Evolutionary conservation across 2,797 vertebrate genomes (phyloP).

Genomic region (Florisuga fusca): DNA sequence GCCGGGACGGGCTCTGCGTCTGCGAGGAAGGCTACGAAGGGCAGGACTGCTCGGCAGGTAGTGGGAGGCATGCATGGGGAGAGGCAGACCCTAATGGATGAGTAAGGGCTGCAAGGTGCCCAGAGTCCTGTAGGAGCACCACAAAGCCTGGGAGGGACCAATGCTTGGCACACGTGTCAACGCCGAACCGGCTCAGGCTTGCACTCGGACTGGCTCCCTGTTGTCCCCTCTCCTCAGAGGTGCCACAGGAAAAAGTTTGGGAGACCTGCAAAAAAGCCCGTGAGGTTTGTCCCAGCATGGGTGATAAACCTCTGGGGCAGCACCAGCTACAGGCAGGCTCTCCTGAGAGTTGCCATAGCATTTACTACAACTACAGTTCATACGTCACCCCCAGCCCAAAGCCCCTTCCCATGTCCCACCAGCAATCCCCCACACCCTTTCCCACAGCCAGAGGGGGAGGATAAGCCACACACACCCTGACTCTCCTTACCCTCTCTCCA

Average conservation of each 20-base stretch:
- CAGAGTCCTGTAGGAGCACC: not conserved
- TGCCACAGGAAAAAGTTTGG: rapidly evolving
- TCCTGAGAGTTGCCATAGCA: not conserved
- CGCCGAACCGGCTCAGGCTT: not conserved
- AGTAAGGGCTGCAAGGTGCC: not conserved
- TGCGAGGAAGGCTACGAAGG: constrained; percentile 92
- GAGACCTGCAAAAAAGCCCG: not conserved
- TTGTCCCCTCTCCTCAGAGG: not conserved
- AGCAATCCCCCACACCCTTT: not conserved
- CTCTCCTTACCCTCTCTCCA: not conserved
- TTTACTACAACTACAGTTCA: not conserved
- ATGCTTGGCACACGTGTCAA: not conserved
- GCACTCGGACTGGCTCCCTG: not conserved
- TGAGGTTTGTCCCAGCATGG: rapidly evolving
- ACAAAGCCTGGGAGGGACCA: not conserved
- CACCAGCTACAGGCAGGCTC: not conserved
- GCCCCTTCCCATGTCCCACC: not conserved
- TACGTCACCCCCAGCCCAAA: not conserved
- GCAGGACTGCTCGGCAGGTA: constrained; percentile 95
- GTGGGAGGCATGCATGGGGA: not conserved
- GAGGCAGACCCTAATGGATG: rapidly evolving
- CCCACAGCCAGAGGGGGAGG: rapidly evolving
- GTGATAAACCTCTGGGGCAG: not conserved
- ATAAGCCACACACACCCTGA: not conserved
- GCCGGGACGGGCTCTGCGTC: constrained; percentile 90